phyloP scores from a whole-genome alignment of 1,140 invertebrate species.

The Hesperophylax magnus region DNA sequence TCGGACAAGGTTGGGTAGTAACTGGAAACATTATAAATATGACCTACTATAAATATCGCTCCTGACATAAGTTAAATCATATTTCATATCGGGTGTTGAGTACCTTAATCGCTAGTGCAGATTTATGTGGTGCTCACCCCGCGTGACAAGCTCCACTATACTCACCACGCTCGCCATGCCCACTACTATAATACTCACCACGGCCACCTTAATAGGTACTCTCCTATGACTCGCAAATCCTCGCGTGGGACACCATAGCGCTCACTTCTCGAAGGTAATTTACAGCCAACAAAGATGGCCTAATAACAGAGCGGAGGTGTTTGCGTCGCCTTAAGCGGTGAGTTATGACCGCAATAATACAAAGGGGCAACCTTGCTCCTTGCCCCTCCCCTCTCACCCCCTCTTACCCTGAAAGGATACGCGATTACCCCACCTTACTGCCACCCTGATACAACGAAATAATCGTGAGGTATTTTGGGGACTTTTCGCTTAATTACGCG shows the following conservation, averaged over 20 bases:
- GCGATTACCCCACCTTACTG: neutral
- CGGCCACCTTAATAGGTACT: too few species aligned
- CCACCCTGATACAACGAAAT: constrained; percentile 7
- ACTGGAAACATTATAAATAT: neutral
- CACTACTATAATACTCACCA: too few species aligned
- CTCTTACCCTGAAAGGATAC: neutral
- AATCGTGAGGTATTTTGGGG: constrained; percentile 2
- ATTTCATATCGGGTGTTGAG: too few species aligned
- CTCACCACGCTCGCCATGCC: too few species aligned
- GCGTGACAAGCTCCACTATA: neutral
- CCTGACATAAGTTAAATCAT: too few species aligned
- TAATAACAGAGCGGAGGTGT: constrained; percentile 47
- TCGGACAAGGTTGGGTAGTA: neutral
- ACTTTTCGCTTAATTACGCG: neutral
- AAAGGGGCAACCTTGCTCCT: constrained; percentile 21
- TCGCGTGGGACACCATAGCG: neutral
- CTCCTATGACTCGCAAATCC: too few species aligned
- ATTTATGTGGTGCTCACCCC: constrained; percentile 7
- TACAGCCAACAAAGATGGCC: constrained; percentile 47
- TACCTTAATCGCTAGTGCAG: neutral
- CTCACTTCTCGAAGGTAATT: constrained; percentile 44
- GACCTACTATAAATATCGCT: too few species aligned
- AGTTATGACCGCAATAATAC: constrained; percentile 54
- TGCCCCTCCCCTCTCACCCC: constrained; percentile 4
- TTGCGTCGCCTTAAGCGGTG: constrained; percentile 46